Conservation (phyloP, 2,113 vertebrate species). For the Ranitomeya variabilis region DNA sequence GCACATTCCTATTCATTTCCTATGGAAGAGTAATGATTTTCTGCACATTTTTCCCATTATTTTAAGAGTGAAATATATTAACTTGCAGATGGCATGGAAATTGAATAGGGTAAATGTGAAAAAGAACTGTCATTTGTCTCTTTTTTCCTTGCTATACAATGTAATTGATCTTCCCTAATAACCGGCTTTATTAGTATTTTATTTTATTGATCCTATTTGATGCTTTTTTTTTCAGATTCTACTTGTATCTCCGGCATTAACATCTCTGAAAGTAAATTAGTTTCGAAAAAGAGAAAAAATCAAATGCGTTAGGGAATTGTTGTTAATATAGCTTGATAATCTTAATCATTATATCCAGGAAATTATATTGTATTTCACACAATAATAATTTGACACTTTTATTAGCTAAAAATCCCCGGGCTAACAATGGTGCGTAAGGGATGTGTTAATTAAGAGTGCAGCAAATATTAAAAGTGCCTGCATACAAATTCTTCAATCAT, state of each 20-base stretch:
- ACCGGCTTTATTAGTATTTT: conserved; percentile 43
- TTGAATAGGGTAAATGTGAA: conserved; percentile 35
- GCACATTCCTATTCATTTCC: background rate
- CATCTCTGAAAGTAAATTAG: conserved; percentile 59
- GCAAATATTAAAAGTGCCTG: conserved; percentile 68
- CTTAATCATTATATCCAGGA: conserved; percentile 71
- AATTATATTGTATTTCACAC: conserved; percentile 70
- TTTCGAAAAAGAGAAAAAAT: conserved; percentile 65
- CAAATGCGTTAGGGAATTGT: conserved; percentile 61
- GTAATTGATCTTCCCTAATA: conserved; percentile 51
- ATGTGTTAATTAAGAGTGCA: conserved; percentile 69
- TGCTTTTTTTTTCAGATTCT: conserved; percentile 13
- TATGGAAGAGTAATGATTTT: background rate
- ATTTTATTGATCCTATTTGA: conserved; percentile 50
- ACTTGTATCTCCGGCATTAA: conserved; percentile 55
- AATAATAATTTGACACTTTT: conserved; percentile 71
- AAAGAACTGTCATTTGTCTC: conserved; percentile 22
- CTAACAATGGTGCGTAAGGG: conserved; percentile 66
- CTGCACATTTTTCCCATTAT: background rate
- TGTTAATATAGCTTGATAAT: conserved; percentile 65
- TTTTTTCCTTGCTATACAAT: conserved; percentile 21
- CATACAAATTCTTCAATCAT: conserved; percentile 67
- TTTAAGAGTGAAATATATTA: conserved; percentile 33
- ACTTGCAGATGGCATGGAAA: conserved; percentile 14
- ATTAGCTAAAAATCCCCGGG: conserved; percentile 73